Percentiles rank a stretch among this genome's conserved stretches.
Evolutionary conservation across 2,888 invertebrate genomes (phyloP).

Genomic region (Aquatica leii): DNA sequence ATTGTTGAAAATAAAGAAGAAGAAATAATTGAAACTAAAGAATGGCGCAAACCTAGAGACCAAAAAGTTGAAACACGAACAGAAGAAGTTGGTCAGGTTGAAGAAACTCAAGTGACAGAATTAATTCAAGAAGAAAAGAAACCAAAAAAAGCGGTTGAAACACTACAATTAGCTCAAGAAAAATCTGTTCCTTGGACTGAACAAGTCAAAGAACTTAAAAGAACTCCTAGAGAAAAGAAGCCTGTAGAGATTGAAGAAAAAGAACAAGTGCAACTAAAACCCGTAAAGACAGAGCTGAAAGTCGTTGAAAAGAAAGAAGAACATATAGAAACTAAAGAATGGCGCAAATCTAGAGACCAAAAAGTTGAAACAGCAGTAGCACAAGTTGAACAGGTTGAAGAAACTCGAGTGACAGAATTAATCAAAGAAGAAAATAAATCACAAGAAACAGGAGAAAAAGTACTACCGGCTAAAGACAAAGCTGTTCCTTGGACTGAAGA

Average conservation of each 20-base stretch:
- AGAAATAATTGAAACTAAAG: constrained; percentile 27
- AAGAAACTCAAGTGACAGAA: constrained; percentile 42
- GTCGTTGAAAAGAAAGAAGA: constrained; percentile 52
- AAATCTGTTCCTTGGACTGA: constrained; percentile 28
- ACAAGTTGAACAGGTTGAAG: constrained; percentile 18
- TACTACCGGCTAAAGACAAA: constrained; percentile 16
- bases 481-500: constrained; percentile 28
- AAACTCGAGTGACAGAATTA: constrained; percentile 41
- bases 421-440: constrained; percentile 23
- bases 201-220: constrained; percentile 25
- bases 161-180: constrained; percentile 5
- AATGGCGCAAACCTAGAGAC: constrained; percentile 10
- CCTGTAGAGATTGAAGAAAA: constrained; percentile 10
- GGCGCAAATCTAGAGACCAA: constrained; percentile 5
- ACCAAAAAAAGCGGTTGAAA: constrained; percentile 15
- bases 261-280: constrained; percentile 25
- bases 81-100: constrained; percentile 27
- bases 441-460: constrained; percentile 1
- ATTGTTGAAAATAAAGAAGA: constrained; percentile 17
- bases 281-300: constrained; percentile 22
- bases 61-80: not conserved
- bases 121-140: constrained; percentile 22
- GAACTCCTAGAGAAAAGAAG: constrained; percentile 16
- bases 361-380: not conserved
- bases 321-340: constrained; percentile 23